Evolutionary conservation across 2,888 invertebrate genomes (phyloP).

Genomic region (Lycaena phlaeas): DNA sequence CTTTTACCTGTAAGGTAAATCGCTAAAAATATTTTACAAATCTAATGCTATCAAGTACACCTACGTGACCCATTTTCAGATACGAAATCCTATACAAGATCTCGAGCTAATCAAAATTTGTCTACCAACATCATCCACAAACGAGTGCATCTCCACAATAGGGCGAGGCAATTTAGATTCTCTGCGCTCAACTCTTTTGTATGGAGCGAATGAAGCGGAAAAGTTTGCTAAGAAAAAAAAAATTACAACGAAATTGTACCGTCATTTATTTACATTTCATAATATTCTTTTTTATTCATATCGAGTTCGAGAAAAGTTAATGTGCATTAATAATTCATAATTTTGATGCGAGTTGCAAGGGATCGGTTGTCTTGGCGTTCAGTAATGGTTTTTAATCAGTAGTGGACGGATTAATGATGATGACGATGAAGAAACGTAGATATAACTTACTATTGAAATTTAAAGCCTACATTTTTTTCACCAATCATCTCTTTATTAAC

Average conservation of each 20-base stretch:
- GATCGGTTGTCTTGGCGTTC: too few relatives aligned
- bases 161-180: conserved; percentile 19
- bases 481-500: too few relatives aligned
- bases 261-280: neutral
- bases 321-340: too few relatives aligned
- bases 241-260: conserved; percentile 1
- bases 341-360: too few relatives aligned
- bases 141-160: conserved; percentile 22
- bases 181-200: conserved; percentile 17
- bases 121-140: conserved; percentile 18
- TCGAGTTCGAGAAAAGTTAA: neutral
- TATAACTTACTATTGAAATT: too few relatives aligned
- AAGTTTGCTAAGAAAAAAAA: conserved; percentile 5
- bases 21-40: too few relatives aligned
- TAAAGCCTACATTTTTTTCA: too few relatives aligned
- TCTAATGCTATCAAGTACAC: too few relatives aligned
- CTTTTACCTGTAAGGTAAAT: too few relatives aligned
- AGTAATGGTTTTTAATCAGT: too few relatives aligned
- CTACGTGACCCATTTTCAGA: conserved; percentile 11
- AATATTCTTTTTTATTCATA: neutral
- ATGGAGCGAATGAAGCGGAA: conserved; percentile 9
- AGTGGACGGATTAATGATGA: too few relatives aligned
- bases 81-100: conserved; percentile 12
- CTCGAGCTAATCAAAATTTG: conserved; percentile 19
- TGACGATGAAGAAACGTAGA: too few relatives aligned